These are phyloP conservation scores for Premnoplex brunnescens DNA, from an alignment of 2,797 vertebrate genomes.

Conservation along the genomic window DNA sequence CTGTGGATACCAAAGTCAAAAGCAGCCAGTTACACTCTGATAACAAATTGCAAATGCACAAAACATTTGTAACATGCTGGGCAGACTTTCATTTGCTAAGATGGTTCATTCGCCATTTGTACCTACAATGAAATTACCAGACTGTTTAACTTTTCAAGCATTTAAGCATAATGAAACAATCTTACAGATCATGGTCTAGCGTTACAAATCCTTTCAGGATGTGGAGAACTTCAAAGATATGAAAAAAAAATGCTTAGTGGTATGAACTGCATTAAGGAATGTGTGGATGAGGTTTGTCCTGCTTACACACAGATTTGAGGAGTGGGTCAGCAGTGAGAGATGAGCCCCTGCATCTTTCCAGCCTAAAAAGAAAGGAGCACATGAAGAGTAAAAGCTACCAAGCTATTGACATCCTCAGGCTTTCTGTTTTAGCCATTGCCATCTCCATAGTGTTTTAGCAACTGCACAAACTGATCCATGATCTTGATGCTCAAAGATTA, in stretches of 20 bases:
- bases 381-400: neutral
- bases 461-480: neutral
- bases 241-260: neutral
- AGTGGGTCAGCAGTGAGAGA: neutral
- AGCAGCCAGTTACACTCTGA: neutral
- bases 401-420: neutral
- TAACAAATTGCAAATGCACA: constrained; percentile 14
- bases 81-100: constrained; percentile 15
- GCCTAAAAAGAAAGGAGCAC: neutral
- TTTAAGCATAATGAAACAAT: neutral
- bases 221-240: neutral
- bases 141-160: neutral
- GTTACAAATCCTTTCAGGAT: neutral
- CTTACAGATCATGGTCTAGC: neutral
- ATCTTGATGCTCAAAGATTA: neutral
- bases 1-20: constrained; percentile 2
- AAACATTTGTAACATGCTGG: neutral
- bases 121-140: neutral
- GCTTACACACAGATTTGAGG: neutral
- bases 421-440: neutral
- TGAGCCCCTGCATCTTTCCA: neutral
- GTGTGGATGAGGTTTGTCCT: neutral
- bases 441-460: neutral
- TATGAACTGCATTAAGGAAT: neutral
- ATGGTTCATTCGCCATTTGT: neutral